Conservation (phyloP, 2,113 vertebrate species). For the Chamaea fasciata region DNA sequence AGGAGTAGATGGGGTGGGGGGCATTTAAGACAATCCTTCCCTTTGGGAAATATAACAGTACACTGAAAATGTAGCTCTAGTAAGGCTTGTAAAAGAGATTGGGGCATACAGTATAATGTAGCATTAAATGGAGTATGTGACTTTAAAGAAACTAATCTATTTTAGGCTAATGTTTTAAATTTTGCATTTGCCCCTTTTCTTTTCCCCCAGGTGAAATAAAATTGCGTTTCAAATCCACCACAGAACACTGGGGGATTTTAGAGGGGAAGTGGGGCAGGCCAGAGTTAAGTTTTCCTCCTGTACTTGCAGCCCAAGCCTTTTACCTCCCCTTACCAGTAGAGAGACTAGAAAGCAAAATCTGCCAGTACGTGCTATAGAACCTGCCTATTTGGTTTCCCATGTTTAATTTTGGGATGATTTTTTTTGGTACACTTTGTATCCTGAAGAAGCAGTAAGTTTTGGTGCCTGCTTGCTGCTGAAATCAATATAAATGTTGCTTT, state of each 20-base stretch:
- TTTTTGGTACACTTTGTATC: background rate
- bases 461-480: background rate
- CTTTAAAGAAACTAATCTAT: conserved; percentile 54
- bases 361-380: background rate
- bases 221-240: conserved; percentile 2
- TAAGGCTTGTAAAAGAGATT: conserved; percentile 56
- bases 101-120: conserved; percentile 63
- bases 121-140: conserved; percentile 56
- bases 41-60: conserved; percentile 47
- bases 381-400: background rate
- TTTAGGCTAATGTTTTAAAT: conserved; percentile 53
- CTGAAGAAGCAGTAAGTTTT: background rate
- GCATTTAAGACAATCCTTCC: background rate
- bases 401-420: background rate
- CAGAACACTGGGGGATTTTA: background rate
- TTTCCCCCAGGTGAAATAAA: conserved; percentile 11
- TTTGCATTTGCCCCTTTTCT: conserved; percentile 15
- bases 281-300: background rate
- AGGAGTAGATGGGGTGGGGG: background rate
- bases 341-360: background rate
- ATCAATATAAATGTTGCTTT: background rate
- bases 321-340: background rate
- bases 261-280: conserved; percentile 11
- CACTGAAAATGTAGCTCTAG: background rate
- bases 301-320: background rate